Percentiles rank a stretch among this genome's conserved stretches.
Evolutionary conservation across 2,888 invertebrate species (phyloP).

Genomic region (Tenthredo distinguenda): DNA sequence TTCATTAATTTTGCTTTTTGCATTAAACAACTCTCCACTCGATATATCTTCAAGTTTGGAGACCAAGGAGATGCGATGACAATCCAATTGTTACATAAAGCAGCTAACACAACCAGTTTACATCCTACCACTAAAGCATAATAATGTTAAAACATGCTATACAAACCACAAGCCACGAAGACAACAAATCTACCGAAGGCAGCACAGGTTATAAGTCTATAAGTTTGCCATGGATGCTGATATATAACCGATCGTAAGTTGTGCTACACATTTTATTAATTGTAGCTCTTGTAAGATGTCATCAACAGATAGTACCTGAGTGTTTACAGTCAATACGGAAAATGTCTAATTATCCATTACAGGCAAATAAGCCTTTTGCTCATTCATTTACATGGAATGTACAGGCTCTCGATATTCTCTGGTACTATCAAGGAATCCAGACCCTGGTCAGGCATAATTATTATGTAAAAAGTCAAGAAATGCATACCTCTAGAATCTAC

Average conservation of each 20-base stretch:
- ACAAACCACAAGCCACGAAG: slow-evolving; percentile 48
- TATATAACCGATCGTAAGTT: slow-evolving; percentile 14
- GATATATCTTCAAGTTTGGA: background rate
- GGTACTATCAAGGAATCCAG: background rate
- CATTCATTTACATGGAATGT: background rate
- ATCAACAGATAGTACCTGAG: slow-evolving; percentile 1
- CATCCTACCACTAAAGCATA: slow-evolving; percentile 27
- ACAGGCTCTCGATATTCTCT: background rate
- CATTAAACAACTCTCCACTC: background rate
- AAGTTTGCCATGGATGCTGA: slow-evolving; percentile 14
- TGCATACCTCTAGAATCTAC: background rate
- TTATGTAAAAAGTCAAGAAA: background rate
- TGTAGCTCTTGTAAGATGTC: slow-evolving; percentile 24
- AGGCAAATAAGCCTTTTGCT: background rate
- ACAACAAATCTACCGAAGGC: slow-evolving; percentile 33
- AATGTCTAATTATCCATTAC: background rate
- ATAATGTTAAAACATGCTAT: slow-evolving; percentile 50
- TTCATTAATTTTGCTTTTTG: background rate
- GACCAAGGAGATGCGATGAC: background rate
- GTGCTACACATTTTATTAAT: slow-evolving; percentile 4
- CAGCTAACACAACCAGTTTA: slow-evolving; percentile 7
- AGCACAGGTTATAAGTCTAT: background rate
- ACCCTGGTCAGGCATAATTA: background rate
- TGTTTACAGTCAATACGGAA: background rate
- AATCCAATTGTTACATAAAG: slow-evolving; percentile 19